A percentile compares a stretch with the other conserved stretches of the same genome.
Conservation (phyloP, 2,888 invertebrate genomes). For the Glyphotaelius pellucidus region DNA sequence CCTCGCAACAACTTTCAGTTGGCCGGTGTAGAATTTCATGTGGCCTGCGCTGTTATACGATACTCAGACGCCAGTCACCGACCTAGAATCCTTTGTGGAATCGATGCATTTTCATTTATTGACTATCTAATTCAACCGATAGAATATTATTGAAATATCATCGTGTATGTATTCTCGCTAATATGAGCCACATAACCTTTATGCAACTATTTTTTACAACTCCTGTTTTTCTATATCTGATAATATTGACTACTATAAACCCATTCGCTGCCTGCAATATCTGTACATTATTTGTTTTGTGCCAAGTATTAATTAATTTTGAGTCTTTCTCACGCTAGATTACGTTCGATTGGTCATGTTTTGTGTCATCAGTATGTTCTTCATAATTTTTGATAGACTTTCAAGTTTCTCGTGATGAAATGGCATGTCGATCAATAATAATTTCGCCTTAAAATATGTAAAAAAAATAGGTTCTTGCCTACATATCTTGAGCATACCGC, state of each 20-base stretch:
- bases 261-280: not conserved
- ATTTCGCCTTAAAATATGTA: no score
- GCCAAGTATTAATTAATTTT: no score
- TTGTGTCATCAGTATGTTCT: no score
- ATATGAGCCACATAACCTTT: no score
- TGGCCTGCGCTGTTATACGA: not conserved
- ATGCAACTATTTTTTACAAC: not conserved
- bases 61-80: not conserved
- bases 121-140: not conserved
- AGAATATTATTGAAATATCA: not conserved
- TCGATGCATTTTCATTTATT: not conserved
- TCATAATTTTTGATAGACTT: no score
- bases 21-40: not conserved
- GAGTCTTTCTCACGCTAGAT: no score
- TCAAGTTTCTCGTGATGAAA: no score
- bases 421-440: no score
- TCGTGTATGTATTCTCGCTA: not conserved
- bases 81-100: not conserved
- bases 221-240: not conserved
- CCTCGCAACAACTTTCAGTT: conserved; percentile 8
- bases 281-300: not conserved
- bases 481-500: no score
- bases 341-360: no score
- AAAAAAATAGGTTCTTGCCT: no score
- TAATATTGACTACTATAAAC: not conserved